A percentile compares a stretch with the other conserved stretches of the same genome.
These are phyloP conservation scores for Epistrophe grossulariae DNA, from an alignment of 2,888 invertebrate genomes.

Conservation along the genomic window DNA sequence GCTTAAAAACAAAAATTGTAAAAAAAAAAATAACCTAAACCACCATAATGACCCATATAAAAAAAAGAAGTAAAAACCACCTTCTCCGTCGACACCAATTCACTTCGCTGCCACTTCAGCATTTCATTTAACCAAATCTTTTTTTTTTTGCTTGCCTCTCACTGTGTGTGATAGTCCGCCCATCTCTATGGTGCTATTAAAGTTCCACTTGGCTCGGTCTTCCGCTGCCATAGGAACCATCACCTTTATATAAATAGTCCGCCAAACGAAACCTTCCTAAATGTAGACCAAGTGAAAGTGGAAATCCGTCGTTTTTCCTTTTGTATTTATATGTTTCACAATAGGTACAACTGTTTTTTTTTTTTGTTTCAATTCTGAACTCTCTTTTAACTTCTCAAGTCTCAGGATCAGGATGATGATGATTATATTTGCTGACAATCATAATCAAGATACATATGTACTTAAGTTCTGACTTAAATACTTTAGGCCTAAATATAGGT, in stretches of 20 bases:
- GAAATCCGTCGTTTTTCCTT: conserved; percentile 39
- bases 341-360: not conserved
- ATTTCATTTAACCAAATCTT: conserved; percentile 52
- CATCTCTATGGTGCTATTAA: conserved; percentile 52
- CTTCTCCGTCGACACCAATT: conserved; percentile 52
- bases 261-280: conserved; percentile 16
- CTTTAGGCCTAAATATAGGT: conserved; percentile 34
- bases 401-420: conserved; percentile 27
- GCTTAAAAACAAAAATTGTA: conserved; percentile 7
- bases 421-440: conserved; percentile 57
- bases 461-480: conserved; percentile 21
- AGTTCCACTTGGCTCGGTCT: conserved; percentile 43
- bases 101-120: conserved; percentile 39
- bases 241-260: conserved; percentile 16
- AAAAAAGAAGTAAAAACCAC: conserved; percentile 48
- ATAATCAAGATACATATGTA: conserved; percentile 42
- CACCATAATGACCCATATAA: conserved; percentile 55
- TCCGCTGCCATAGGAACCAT: conserved; percentile 25
- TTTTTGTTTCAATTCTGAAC: conserved; percentile 1
- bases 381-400: not conserved
- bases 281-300: conserved; percentile 55
- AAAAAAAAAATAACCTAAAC: conserved; percentile 29
- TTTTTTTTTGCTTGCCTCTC: not conserved
- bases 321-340: not conserved
- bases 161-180: conserved; percentile 23